These are phyloP conservation scores for Phataginus tricuspis DNA, from an alignment of 2,797 vertebrate genomes.

Conservation along the genomic window DNA sequence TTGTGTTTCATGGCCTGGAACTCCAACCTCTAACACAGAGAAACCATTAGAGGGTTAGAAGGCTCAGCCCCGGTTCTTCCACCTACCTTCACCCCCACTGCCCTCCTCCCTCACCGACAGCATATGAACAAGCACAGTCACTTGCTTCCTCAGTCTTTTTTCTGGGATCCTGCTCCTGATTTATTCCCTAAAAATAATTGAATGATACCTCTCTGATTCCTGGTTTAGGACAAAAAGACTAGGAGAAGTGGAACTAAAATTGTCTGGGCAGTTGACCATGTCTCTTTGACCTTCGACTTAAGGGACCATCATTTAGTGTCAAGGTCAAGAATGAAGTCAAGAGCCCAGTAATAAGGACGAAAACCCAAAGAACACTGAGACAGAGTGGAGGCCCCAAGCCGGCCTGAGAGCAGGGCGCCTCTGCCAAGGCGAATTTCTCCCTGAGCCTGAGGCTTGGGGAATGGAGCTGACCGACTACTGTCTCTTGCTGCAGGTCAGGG, in stretches of 20 bases:
- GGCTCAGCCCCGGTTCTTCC: neutral
- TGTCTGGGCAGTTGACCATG: neutral
- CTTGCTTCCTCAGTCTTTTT: neutral
- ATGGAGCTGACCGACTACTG: neutral
- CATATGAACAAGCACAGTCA: neutral
- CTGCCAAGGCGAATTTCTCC: neutral
- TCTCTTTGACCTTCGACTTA: neutral
- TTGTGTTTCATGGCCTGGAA: conserved; percentile 28
- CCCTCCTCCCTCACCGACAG: fast-evolving
- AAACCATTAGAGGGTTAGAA: neutral
- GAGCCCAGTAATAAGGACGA: neutral
- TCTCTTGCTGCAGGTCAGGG: neutral
- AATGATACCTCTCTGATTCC: neutral
- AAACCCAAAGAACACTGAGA: too few relatives aligned
- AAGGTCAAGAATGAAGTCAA: neutral
- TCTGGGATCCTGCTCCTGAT: neutral
- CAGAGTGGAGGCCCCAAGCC: too few relatives aligned
- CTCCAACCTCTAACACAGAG: conserved; percentile 9
- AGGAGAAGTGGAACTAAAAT: neutral
- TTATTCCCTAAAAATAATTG: neutral
- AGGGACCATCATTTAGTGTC: neutral
- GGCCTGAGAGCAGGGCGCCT: neutral
- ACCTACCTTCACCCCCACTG: fast-evolving
- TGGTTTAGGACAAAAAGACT: neutral
- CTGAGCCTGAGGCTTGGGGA: neutral